Evolutionary conservation across 1,140 invertebrate genomes (phyloP).

Genomic region (Heliconius hermathena): DNA sequence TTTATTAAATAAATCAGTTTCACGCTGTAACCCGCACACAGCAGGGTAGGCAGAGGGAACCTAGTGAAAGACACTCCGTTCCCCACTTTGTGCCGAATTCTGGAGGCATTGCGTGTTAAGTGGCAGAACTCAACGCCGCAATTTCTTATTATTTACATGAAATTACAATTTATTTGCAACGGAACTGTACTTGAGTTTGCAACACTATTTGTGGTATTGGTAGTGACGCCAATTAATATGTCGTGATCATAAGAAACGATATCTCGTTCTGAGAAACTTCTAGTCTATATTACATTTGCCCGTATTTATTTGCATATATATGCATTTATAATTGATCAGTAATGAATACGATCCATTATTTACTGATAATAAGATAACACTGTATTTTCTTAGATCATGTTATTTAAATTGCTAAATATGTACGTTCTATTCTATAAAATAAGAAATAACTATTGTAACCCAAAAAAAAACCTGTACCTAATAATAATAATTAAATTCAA

Average conservation of each 20-base stretch:
- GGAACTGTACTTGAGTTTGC: slow-evolving; percentile 30
- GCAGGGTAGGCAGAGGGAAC: too few relatives aligned
- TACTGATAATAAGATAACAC: not conserved
- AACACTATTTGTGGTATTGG: slow-evolving; percentile 40
- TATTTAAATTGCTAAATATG: not conserved
- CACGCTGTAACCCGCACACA: too few relatives aligned
- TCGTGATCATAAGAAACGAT: slow-evolving; percentile 44
- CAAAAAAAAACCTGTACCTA: too few relatives aligned
- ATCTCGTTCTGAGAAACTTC: slow-evolving; percentile 36
- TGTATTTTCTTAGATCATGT: not conserved
- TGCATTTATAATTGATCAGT: slow-evolving; percentile 31
- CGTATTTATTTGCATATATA: slow-evolving; percentile 35
- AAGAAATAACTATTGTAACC: too few relatives aligned
- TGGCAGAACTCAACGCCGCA: too few relatives aligned
- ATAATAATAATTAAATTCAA: too few relatives aligned
- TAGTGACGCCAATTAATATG: slow-evolving; percentile 58
- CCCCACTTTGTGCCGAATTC: too few relatives aligned
- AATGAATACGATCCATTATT: slow-evolving; percentile 17
- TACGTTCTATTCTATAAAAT: too few relatives aligned
- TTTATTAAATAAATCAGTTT: too few relatives aligned
- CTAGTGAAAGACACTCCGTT: too few relatives aligned
- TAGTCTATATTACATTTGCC: slow-evolving; percentile 25
- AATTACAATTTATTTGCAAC: not conserved
- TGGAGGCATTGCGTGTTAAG: too few relatives aligned
- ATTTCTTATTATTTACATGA: not conserved